These are phyloP conservation scores for Sceloporus tristichus DNA, from an alignment of 2,113 vertebrate genomes.

Conservation along the genomic window DNA sequence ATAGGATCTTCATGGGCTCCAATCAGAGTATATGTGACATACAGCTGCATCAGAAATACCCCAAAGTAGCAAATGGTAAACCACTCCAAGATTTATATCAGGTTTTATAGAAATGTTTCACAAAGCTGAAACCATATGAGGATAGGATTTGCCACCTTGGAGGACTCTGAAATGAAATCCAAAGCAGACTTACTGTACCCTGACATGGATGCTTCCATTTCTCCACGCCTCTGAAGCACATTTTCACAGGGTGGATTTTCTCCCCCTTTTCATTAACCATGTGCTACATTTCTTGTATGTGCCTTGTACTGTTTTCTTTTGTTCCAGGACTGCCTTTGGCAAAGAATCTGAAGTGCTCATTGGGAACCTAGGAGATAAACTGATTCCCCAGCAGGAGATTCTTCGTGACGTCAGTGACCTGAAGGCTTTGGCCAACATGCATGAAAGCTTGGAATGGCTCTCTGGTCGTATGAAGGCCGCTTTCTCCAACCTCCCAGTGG, in stretches of 20 bases:
- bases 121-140: too few relatives aligned
- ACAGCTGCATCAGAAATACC: not conserved
- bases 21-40: not conserved
- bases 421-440: constrained; percentile 96
- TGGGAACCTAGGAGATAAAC: constrained; percentile 96
- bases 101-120: too few relatives aligned
- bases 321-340: constrained; percentile 90
- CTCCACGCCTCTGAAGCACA: not conserved
- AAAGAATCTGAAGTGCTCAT: constrained; percentile 98
- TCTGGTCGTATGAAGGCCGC: constrained; percentile 87
- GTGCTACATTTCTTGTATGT: not conserved
- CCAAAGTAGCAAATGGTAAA: too few relatives aligned
- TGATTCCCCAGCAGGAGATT: constrained; percentile 96
- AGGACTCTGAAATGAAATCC: too few relatives aligned
- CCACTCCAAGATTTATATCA: too few relatives aligned
- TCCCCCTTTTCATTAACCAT: too few relatives aligned
- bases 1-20: not conserved
- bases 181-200: too few relatives aligned
- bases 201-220: too few relatives aligned
- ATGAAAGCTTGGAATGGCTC: constrained; percentile 98
- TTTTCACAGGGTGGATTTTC: not conserved
- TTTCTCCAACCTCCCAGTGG: constrained; percentile 83
- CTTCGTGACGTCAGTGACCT: constrained; percentile 95
- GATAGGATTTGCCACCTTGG: too few relatives aligned
- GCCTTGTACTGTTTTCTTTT: constrained; percentile 35